Evolutionary conservation across 2,113 vertebrate species (phyloP), one percentile per base, ranked within the genome.

Genomic region (Phycodurus eques): DNA sequence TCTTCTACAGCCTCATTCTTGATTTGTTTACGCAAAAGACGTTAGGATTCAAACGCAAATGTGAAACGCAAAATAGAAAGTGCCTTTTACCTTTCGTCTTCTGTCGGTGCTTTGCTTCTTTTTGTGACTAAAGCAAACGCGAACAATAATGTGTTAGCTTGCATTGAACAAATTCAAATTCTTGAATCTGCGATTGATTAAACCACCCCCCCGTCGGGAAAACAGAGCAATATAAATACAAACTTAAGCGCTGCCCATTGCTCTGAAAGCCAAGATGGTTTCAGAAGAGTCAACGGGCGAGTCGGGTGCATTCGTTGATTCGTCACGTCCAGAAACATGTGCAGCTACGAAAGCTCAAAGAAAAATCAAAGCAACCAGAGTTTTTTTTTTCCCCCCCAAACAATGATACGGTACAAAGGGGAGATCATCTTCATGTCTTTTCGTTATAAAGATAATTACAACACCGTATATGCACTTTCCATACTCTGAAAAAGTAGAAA

Each of bases 401-500:
- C 65, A 74, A 53, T 15, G 20, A 64, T 70, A 80, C 53, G 17
- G 43, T 42, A 76, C 67, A 77, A 78, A 83, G 63, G 64, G 85
- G 80, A 86, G 53, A 69, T 80, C 79, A 69, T 70, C 77, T 83
- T 83, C 80, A 80, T 64, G 51, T 79, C 2, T 8, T 76, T 75
- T 83, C 67, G 71, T 74, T 72, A 63, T 6, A 70, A 77, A 77
- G 54, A 77, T 79, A 80, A 78, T 71, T 59, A 20, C 67, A 81
- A 85, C 69, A 81, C 47, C 31, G 17, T 79, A 59, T 70, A 75
- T 70, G 44, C 71, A 57, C 62, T 68, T 82, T 75, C 64, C 60
- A 71, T 72, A 76, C 75, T 87, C 70, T 82, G 79, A 84, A 88
- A 83, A 88, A 67, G 80, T 88, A 83, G 75, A 85, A 86, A 88